phyloP scores from a whole-genome alignment of 2,113 vertebrate species.

The Erinaceus europaeus region DNA sequence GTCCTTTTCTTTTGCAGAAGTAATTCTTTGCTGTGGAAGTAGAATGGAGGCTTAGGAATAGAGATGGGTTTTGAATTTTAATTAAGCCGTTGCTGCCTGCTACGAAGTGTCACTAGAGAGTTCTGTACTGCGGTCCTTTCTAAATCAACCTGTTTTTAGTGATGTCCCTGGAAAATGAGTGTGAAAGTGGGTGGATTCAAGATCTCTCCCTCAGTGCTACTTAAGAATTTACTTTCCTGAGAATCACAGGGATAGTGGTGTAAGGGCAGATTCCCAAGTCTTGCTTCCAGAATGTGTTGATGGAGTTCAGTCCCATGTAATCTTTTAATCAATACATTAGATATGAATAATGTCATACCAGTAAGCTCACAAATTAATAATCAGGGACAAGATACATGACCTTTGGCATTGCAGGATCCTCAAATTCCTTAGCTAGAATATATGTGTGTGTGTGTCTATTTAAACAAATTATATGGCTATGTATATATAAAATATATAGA shows the following conservation, averaged over 20 bases:
- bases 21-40: not conserved
- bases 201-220: not conserved
- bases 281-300: not conserved
- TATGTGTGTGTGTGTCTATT: too few relatives aligned
- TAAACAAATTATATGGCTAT: too few relatives aligned
- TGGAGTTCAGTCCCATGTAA: not conserved
- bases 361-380: not conserved
- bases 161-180: not conserved
- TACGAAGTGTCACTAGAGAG: constrained; percentile 2
- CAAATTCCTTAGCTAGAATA: not conserved
- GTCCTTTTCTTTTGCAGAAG: not conserved
- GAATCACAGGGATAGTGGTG: not conserved
- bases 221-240: not conserved
- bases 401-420: not conserved
- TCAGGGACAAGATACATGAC: not conserved
- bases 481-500: too few relatives aligned
- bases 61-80: constrained; percentile 18
- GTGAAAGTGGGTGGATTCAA: not conserved
- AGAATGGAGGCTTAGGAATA: constrained; percentile 32
- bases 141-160: not conserved
- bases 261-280: not conserved
- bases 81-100: not conserved
- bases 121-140: not conserved
- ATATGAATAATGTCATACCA: not conserved
- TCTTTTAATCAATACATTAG: not conserved